Evolutionary conservation across 2,797 vertebrate genomes (phyloP).

Genomic region (Esox lucius): DNA sequence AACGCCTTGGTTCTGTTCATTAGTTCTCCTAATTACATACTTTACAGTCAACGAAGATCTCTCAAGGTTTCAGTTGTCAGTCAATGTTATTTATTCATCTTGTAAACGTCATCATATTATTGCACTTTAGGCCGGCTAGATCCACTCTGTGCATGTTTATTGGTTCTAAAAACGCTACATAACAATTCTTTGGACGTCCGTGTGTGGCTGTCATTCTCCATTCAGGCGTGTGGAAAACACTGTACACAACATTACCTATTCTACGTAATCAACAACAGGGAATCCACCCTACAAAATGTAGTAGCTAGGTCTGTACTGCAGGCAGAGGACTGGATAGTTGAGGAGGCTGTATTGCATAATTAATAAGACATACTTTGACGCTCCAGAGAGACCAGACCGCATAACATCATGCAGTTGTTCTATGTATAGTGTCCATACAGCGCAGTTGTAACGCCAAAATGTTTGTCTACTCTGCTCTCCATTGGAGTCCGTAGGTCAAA

Average conservation of each 20-base stretch:
- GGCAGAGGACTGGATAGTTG: neutral
- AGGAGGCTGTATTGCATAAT: neutral
- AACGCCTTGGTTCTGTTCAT: neutral
- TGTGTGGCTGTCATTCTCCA: conserved; percentile 13
- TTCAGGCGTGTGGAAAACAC: conserved; percentile 16
- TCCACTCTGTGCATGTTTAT: neutral
- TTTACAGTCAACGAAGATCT: conserved; percentile 21
- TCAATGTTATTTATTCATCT: conserved; percentile 58
- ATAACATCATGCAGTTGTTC: neutral
- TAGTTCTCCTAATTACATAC: neutral
- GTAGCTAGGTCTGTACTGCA: neutral
- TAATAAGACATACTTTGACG: neutral
- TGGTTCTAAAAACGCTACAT: neutral
- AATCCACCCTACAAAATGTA: too few species aligned
- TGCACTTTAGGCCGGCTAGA: neutral
- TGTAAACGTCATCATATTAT: conserved; percentile 8
- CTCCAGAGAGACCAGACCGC: neutral
- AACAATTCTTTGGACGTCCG: neutral
- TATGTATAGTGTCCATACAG: neutral
- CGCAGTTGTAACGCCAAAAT: neutral
- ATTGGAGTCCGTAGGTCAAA: too few species aligned
- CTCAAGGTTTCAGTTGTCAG: conserved; percentile 64
- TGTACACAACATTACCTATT: neutral
- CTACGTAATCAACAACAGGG: neutral
- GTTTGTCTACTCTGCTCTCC: neutral